These are phyloP conservation scores for Hololepta plana DNA, from an alignment of 2,888 invertebrate genomes.

Conservation along the genomic window DNA sequence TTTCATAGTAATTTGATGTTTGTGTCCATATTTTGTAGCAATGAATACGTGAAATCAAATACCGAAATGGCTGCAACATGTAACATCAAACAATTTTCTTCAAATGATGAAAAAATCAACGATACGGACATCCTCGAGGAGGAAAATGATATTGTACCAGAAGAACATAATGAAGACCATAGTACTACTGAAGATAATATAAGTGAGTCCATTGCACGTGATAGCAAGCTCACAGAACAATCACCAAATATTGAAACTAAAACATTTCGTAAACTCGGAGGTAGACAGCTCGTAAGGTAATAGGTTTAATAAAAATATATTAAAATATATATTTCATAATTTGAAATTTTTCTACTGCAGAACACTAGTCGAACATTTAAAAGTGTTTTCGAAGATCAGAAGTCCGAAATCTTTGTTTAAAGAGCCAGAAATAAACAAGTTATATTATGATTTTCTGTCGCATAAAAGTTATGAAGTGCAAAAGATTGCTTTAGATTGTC, in stretches of 20 bases:
- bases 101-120: too few species aligned
- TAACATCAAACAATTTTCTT: conserved; percentile 35
- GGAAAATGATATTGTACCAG: too few species aligned
- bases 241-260: too few species aligned
- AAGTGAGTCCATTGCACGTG: too few species aligned
- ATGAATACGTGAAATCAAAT: conserved; percentile 41
- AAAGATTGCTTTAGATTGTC: conserved; percentile 68
- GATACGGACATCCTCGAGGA: too few species aligned
- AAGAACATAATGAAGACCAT: too few species aligned
- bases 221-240: too few species aligned
- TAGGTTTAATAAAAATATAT: too few species aligned
- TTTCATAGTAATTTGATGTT: conserved; percentile 3
- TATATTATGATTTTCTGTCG: conserved; percentile 65
- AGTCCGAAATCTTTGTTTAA: conserved; percentile 66
- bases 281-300: too few species aligned
- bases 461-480: conserved; percentile 67
- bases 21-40: conserved; percentile 15
- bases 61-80: conserved; percentile 35
- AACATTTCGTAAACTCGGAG: too few species aligned
- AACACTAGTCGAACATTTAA: conserved; percentile 44
- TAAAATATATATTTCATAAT: conserved; percentile 23
- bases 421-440: conserved; percentile 52
- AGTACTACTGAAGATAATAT: too few species aligned
- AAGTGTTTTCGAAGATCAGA: conserved; percentile 58
- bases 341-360: conserved; percentile 23